A percentile compares a stretch with the other conserved stretches of the same genome.
These are phyloP conservation scores for Passer domesticus DNA, from an alignment of 2,113 vertebrate species.

Conservation along the genomic window DNA sequence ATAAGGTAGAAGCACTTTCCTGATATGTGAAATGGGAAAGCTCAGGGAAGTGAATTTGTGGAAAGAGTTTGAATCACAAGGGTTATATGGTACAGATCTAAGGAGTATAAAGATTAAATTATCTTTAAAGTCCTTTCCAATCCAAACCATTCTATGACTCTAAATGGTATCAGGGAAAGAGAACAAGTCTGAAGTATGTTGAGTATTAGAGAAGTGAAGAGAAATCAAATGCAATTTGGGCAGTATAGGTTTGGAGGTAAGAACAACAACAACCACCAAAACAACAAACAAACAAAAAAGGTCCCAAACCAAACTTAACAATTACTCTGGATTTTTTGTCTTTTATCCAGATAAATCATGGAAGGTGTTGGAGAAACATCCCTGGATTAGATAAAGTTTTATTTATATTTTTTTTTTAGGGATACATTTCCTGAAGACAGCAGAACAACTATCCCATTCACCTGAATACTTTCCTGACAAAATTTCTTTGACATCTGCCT, in stretches of 20 bases:
- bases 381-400: fast-evolving
- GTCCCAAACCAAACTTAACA: background rate
- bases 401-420: background rate
- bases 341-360: background rate
- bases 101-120: background rate
- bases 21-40: background rate
- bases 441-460: background rate
- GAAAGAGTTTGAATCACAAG: fast-evolving
- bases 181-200: fast-evolving
- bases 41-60: background rate
- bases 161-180: background rate
- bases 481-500: background rate
- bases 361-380: background rate
- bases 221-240: background rate
- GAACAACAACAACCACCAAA: no score
- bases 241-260: background rate
- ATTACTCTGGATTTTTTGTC: background rate
- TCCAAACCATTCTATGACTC: background rate
- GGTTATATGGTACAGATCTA: background rate
- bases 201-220: background rate
- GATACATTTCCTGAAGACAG: background rate
- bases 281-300: no score
- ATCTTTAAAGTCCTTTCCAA: background rate
- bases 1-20: background rate
- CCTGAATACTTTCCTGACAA: background rate